phyloP scores from a whole-genome alignment of 2,797 vertebrate genomes.

The Delichon dasypus region DNA sequence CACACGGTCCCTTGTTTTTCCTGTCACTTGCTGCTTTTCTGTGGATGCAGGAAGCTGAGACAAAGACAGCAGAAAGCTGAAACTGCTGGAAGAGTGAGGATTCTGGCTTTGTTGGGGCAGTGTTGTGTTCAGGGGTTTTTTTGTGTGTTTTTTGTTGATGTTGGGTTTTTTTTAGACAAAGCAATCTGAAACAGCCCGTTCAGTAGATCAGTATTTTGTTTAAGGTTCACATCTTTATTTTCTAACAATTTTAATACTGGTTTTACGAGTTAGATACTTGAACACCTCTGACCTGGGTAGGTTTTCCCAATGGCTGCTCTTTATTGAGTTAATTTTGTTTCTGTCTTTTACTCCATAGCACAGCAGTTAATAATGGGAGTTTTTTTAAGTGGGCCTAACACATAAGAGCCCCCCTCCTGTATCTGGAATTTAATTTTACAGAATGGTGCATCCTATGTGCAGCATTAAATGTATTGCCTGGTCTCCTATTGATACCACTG shows the following conservation, averaged over 20 bases:
- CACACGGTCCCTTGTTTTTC: neutral
- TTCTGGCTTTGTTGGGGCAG: neutral
- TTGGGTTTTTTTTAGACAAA: neutral
- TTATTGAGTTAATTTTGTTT: neutral
- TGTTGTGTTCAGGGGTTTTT: neutral
- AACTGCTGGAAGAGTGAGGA: neutral
- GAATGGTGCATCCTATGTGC: neutral
- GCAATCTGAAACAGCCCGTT: neutral
- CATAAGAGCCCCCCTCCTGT: neutral
- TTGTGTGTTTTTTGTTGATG: neutral
- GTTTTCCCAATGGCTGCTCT: neutral
- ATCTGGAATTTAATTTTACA: neutral
- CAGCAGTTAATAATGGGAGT: neutral
- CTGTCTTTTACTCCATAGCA: neutral
- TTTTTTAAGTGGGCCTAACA: neutral
- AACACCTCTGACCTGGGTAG: neutral
- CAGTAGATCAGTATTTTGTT: neutral
- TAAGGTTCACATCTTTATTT: neutral
- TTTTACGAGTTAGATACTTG: neutral
- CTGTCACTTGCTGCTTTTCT: neutral
- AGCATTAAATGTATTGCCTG: neutral
- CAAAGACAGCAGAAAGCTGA: neutral
- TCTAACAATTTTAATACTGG: neutral
- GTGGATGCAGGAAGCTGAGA: neutral
- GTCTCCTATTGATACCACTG: neutral